Evolutionary conservation across 2,797 vertebrate genomes (phyloP).

Genomic region (Cossypha dichroa): DNA sequence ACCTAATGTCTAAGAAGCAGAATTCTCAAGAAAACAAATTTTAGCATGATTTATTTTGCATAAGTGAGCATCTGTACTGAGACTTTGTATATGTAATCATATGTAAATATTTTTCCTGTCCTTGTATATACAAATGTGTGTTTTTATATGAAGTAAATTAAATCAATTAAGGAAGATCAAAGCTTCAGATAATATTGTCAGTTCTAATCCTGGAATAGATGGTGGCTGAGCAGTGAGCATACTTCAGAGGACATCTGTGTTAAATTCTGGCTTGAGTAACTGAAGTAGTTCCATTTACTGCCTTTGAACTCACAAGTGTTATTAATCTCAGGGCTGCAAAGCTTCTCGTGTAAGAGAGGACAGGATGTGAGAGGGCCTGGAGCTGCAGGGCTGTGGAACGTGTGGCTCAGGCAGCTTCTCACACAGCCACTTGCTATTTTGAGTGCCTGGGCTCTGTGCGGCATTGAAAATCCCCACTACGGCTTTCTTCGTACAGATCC

Average conservation of each 20-base stretch:
- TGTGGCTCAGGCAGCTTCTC: background rate
- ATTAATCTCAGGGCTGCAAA: background rate
- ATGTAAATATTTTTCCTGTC: slow-evolving; percentile 10
- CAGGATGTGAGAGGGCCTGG: slow-evolving; percentile 43
- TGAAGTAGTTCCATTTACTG: background rate
- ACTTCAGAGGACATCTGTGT: slow-evolving; percentile 2
- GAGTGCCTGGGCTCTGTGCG: accelerated
- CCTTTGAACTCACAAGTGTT: slow-evolving; percentile 50
- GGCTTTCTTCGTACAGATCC: background rate
- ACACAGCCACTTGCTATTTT: background rate
- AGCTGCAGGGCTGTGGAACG: background rate
- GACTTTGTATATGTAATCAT: background rate
- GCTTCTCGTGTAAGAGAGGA: background rate
- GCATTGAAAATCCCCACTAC: background rate
- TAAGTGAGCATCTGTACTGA: background rate
- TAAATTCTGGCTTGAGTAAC: background rate
- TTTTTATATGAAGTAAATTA: slow-evolving; percentile 60
- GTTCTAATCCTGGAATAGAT: background rate
- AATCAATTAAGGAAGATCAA: slow-evolving; percentile 18
- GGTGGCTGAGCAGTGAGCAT: background rate
- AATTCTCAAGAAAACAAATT: background rate
- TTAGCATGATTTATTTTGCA: background rate
- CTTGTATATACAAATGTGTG: slow-evolving; percentile 30
- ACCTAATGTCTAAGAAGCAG: background rate
- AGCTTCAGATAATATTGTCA: background rate